Conservation (phyloP, 1,140 invertebrate genomes). For the Drosophila baimaii region DNA sequence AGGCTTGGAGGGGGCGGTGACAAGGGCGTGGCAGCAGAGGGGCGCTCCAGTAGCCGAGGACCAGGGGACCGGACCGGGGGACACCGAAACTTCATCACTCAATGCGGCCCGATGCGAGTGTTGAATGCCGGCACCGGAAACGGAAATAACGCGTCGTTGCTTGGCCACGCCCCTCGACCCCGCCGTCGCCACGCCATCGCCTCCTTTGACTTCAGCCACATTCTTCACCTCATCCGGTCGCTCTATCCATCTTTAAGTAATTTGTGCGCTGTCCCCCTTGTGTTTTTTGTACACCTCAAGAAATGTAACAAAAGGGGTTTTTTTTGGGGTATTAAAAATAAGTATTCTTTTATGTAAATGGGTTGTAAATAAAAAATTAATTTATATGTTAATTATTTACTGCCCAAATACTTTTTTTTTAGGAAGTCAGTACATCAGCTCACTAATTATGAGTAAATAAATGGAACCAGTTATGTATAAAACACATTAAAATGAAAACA, state of each 20-base stretch:
- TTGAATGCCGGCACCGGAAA: constrained; percentile 68
- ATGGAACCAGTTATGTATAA: too few relatives aligned
- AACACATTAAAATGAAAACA: too few relatives aligned
- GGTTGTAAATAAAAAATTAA: too few relatives aligned
- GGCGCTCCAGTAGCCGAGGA: background rate
- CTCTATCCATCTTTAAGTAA: constrained; percentile 75
- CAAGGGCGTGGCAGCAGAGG: constrained; percentile 6
- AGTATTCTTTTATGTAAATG: too few relatives aligned
- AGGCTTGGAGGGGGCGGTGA: constrained; percentile 15
- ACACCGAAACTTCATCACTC: constrained; percentile 70
- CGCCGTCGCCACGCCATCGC: background rate
- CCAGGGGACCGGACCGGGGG: too few relatives aligned
- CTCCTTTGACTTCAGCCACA: constrained; percentile 37
- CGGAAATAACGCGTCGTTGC: constrained; percentile 79
- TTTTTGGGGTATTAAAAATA: too few relatives aligned
- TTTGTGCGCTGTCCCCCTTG: constrained; percentile 59
- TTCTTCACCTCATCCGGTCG: constrained; percentile 29
- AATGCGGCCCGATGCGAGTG: constrained; percentile 63
- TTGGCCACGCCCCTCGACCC: constrained; percentile 2
- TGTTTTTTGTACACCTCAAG: background rate
- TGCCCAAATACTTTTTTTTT: too few relatives aligned
- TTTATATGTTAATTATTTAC: too few relatives aligned
- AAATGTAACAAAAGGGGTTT: too few relatives aligned
- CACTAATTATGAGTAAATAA: too few relatives aligned
- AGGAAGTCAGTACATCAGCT: too few relatives aligned